Percentiles rank a stretch among this genome's conserved stretches.
phyloP scores from a whole-genome alignment of 1,140 invertebrate genomes.

The Pseudomyrmex pallidus region DNA sequence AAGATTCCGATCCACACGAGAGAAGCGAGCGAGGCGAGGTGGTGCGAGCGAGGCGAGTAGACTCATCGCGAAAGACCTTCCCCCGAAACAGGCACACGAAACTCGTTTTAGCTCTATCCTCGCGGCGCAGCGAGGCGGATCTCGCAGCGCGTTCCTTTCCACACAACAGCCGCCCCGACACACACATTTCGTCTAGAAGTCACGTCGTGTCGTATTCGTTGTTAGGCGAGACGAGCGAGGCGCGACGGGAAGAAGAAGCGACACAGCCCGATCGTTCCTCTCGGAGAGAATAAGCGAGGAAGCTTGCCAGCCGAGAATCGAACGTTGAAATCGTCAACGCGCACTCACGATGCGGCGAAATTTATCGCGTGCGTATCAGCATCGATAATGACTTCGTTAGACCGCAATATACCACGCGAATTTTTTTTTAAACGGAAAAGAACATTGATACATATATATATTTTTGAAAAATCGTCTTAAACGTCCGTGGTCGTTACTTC shows the following conservation, averaged over 20 bases:
- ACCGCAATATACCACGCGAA: background rate
- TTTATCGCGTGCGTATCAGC: background rate
- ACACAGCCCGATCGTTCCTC: background rate
- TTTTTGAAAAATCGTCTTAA: background rate
- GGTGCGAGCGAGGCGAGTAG: constrained; percentile 38
- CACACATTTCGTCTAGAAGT: constrained; percentile 59
- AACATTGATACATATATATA: too few relatives aligned
- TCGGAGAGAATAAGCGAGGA: constrained; percentile 30
- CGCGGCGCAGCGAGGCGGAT: constrained; percentile 48
- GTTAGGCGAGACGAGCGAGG: constrained; percentile 37
- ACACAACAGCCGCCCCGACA: constrained; percentile 40
- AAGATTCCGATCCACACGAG: constrained; percentile 21
- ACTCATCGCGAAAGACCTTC: constrained; percentile 58
- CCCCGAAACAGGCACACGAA: constrained; percentile 56
- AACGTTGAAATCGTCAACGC: constrained; percentile 26
- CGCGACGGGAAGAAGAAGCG: background rate
- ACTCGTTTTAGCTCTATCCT: constrained; percentile 60
- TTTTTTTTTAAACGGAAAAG: background rate
- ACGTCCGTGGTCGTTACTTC: background rate
- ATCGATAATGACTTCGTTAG: too few relatives aligned
- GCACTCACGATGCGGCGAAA: background rate
- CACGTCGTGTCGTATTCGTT: constrained; percentile 58
- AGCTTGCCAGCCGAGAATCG: constrained; percentile 5
- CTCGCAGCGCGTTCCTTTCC: constrained; percentile 55
- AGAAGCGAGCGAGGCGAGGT: background rate